Evolutionary conservation across 2,113 vertebrate genomes (phyloP).

Genomic region (Rhadina sibilatrix): DNA sequence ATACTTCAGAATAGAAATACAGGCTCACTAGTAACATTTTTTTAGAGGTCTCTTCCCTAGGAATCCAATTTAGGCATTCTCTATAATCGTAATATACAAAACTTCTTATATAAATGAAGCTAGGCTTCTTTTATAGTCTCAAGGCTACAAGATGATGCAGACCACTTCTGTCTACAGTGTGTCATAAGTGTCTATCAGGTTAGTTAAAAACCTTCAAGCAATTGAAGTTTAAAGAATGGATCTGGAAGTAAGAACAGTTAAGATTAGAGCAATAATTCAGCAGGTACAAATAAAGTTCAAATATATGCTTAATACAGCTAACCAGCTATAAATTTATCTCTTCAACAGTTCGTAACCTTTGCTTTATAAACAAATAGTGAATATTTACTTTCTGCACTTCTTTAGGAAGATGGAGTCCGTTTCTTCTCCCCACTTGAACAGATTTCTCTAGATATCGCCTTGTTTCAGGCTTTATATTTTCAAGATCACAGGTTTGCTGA

Average conservation of each 20-base stretch:
- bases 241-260: not conserved
- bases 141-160: not conserved
- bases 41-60: not conserved
- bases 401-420: conserved; percentile 87
- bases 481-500: conserved; percentile 78
- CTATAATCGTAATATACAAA: not conserved
- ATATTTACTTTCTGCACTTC: conserved; percentile 85
- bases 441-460: conserved; percentile 86
- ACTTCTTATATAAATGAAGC: not conserved
- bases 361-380: not conserved
- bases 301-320: not conserved
- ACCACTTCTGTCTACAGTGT: not conserved
- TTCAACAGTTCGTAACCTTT: not conserved
- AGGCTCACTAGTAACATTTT: not conserved
- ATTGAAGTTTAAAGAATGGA: not conserved
- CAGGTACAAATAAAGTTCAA: not conserved
- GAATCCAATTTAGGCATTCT: not conserved
- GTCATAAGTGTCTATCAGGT: not conserved
- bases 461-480: conserved; percentile 81
- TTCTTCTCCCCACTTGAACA: conserved; percentile 85
- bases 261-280: not conserved
- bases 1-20: not conserved
- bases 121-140: not conserved
- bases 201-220: not conserved
- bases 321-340: not conserved